Base-by-base conservation (phyloP, 2,797 vertebrate genomes). In the Tympanoctomys barrerae region DNA sequence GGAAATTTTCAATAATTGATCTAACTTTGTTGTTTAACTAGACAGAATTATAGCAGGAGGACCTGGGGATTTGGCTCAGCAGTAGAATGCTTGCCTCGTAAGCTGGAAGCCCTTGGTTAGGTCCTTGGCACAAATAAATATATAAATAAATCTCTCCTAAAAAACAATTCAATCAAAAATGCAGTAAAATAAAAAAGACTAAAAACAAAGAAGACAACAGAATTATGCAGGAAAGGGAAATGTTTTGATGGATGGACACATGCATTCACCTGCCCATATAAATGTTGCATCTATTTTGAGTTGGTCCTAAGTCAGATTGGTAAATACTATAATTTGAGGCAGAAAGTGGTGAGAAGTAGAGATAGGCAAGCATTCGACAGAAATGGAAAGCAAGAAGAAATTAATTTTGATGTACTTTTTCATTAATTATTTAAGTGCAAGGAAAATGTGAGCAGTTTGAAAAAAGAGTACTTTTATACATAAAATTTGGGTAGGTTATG, bases 1-100 rank as follows among this genome's bases (percentile, higher is more conserved):
- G 36, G 88, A 96, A 93, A 46, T 90, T 61, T 54, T 92, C n/a
- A 92, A 52, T 92, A 84, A 66, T 61, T 11, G 33, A n/a, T 61
- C 12, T 28, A 81, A 77, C 87, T 71, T 91, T 89, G 14, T 42
- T 36, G 28, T 75, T 95, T 84, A 39, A 68, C 33, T 54, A 59
- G 42, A 54, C 57, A 93, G 42, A 95, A 89, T 89, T 70, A 49
- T 26, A n/a, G 24, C n/a, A 88, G 49, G 49, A 49, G 49, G 49
- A 11, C 1, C 49, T 49, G 49, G 49, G 49, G 49, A 49, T 49
- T 49, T 49, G 49, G 49, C 11, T 8, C 49, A 49, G 49, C 49
- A 49, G 49, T 49, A 49, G 49, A 49, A 9, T 49, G 49, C 49
- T 49, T 49, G 49, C 49, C 49, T 49, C 4, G 49, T 9, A 49